Evolutionary conservation across 2,113 vertebrate genomes (phyloP).

Genomic region (Scomber colias): DNA sequence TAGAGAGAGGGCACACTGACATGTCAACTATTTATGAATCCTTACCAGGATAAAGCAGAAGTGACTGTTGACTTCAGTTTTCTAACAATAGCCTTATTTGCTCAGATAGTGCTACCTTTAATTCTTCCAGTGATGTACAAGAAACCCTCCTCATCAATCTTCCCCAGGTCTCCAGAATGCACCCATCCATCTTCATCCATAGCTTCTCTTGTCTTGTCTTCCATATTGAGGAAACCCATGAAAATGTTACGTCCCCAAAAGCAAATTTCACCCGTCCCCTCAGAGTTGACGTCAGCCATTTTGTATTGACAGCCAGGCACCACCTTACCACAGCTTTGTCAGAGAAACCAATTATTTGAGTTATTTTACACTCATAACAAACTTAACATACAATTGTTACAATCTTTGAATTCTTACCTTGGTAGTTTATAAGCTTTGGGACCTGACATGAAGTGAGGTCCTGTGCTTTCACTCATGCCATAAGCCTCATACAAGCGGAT

Average conservation of each 20-base stretch:
- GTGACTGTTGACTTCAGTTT: not conserved
- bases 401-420: constrained; percentile 78
- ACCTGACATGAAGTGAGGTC: constrained; percentile 91
- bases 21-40: constrained; percentile 16
- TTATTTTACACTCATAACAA: not conserved
- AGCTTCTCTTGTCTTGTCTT: constrained; percentile 88
- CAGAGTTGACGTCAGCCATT: constrained; percentile 82
- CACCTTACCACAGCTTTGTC: constrained; percentile 86
- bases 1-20: constrained; percentile 33
- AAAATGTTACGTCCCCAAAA: constrained; percentile 93
- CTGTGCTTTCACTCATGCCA: constrained; percentile 92
- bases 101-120: constrained; percentile 84
- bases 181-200: constrained; percentile 91
- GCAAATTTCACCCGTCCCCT: constrained; percentile 89
- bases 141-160: constrained; percentile 88
- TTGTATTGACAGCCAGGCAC: constrained; percentile 89
- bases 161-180: constrained; percentile 89
- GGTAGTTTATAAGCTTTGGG: constrained; percentile 83
- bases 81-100: too few species aligned
- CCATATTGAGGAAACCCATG: constrained; percentile 94
- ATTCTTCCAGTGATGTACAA: constrained; percentile 91
- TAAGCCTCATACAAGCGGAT: constrained; percentile 90
- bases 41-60: not conserved
- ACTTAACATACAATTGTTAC: not conserved
- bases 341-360: not conserved